A percentile compares a stretch with the other conserved stretches of the same genome.
These are phyloP conservation scores for Caenorhabditis parvicauda DNA, from an alignment of 2,888 invertebrate species.

Conservation along the genomic window DNA sequence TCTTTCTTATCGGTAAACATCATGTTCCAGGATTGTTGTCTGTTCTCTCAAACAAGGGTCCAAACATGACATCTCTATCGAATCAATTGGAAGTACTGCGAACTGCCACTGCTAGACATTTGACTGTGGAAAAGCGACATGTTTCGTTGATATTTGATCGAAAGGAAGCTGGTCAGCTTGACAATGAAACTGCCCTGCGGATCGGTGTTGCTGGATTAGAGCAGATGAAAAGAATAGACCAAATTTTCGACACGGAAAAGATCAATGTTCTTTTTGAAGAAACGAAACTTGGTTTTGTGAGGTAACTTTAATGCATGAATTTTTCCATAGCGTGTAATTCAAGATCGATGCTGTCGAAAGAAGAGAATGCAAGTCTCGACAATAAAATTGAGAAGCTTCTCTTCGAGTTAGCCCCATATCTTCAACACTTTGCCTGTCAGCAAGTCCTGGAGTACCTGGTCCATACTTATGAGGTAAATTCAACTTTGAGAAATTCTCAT, in stretches of 20 bases:
- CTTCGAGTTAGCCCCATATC: conserved; percentile 79
- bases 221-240: conserved; percentile 77
- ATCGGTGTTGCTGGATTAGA: conserved; percentile 77
- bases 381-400: conserved; percentile 78
- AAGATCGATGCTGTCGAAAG: conserved; percentile 54
- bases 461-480: conserved; percentile 68
- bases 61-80: conserved; percentile 62
- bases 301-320: conserved; percentile 2
- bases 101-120: conserved; percentile 63
- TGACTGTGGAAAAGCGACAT: conserved; percentile 62
- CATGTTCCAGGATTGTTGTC: conserved; percentile 40
- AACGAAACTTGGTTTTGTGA: conserved; percentile 73
- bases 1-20: too few species aligned
- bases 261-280: conserved; percentile 74
- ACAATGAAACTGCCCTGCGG: conserved; percentile 75
- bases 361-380: conserved; percentile 77
- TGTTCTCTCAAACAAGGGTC: conserved; percentile 27
- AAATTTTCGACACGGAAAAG: conserved; percentile 75
- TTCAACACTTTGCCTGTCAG: conserved; percentile 79
- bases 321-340: not conserved
- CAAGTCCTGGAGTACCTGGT: conserved; percentile 94
- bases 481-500: not conserved
- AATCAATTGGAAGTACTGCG: conserved; percentile 64
- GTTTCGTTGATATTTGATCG: conserved; percentile 85
- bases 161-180: conserved; percentile 83